phyloP scores from a whole-genome alignment of 1,140 invertebrate species.

The Thalassaphorura encarpata region DNA sequence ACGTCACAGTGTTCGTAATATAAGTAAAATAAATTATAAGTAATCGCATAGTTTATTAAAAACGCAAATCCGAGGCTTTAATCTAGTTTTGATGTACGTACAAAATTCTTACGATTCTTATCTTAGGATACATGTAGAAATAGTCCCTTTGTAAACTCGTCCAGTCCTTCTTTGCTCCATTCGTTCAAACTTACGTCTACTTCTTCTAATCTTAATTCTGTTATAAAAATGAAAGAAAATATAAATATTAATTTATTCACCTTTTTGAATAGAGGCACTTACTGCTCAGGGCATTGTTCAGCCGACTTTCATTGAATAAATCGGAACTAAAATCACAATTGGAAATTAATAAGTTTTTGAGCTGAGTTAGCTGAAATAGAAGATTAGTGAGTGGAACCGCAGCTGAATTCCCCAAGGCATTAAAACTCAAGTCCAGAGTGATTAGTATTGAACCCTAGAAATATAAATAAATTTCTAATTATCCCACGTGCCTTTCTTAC shows the following conservation, averaged over 20 bases:
- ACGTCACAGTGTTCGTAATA: no score
- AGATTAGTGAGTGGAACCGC: slow-evolving; percentile 7
- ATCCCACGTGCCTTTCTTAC: not conserved
- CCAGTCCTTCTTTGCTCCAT: slow-evolving; percentile 13
- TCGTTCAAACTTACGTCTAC: slow-evolving; percentile 26
- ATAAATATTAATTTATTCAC: not conserved
- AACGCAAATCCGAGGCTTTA: no score
- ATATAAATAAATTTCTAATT: not conserved
- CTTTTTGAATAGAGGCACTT: slow-evolving; percentile 5
- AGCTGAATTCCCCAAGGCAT: slow-evolving; percentile 16
- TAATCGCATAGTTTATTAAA: no score
- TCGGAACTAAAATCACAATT: slow-evolving; percentile 15
- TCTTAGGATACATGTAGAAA: no score
- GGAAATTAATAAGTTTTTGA: slow-evolving; percentile 10
- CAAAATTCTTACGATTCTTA: no score
- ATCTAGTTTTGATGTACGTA: no score
- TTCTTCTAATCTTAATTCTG: slow-evolving; percentile 21
- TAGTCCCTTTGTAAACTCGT: no score
- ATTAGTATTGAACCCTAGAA: not conserved
- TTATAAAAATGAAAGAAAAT: slow-evolving; percentile 5
- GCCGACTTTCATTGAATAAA: not conserved
- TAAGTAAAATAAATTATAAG: no score
- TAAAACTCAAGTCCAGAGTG: slow-evolving; percentile 18
- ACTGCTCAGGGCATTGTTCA: not conserved
- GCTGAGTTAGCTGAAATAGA: not conserved